phyloP scores from a whole-genome alignment of 2,113 vertebrate species.

The Psammodynastes pulverulentus region DNA sequence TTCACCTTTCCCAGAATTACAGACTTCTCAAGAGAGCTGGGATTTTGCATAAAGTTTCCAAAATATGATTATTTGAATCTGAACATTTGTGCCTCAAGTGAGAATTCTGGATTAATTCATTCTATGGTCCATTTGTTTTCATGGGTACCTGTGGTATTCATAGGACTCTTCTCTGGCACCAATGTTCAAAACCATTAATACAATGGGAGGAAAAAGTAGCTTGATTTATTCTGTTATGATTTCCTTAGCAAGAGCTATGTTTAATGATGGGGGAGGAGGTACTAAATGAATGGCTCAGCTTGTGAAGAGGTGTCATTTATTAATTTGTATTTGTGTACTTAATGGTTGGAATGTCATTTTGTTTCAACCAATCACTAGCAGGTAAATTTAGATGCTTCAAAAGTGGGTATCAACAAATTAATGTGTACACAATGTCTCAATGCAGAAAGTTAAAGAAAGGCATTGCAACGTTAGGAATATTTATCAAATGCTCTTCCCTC shows the following conservation, averaged over 20 bases:
- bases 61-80: not conserved
- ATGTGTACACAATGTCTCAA: conserved; percentile 38
- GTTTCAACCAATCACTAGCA: not conserved
- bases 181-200: not conserved
- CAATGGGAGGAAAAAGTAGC: not conserved
- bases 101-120: not conserved
- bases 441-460: not conserved
- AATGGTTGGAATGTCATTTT: conserved; percentile 33
- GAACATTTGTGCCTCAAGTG: not conserved
- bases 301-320: not conserved
- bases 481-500: not conserved
- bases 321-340: not conserved
- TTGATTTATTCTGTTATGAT: not conserved
- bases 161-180: not conserved
- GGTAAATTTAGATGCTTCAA: conserved; percentile 21
- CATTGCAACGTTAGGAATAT: not conserved
- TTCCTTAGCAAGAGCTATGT: not conserved
- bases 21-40: not conserved
- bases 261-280: not conserved
- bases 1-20: not conserved
- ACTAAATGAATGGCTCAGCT: not conserved
- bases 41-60: not conserved
- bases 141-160: not conserved
- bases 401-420: conserved; percentile 29
- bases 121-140: not conserved